phyloP scores from a whole-genome alignment of 2,113 vertebrate species.

The Willisornis vidua region DNA sequence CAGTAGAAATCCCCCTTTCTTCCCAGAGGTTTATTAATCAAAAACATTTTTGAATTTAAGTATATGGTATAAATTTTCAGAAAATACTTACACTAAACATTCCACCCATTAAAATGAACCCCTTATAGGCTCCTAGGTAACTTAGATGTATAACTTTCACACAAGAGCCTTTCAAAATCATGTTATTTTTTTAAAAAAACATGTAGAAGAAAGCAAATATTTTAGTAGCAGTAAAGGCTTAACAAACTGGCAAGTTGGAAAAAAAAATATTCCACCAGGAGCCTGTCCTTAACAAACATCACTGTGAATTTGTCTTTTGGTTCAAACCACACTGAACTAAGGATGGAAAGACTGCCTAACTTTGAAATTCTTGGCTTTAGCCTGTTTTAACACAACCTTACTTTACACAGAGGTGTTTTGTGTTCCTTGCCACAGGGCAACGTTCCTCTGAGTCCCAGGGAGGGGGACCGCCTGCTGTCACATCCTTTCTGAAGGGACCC shows the following conservation, averaged over 20 bases:
- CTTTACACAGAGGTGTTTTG: constrained; percentile 42
- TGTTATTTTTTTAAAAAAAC: not conserved
- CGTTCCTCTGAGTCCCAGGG: not conserved
- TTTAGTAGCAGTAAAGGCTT: not conserved
- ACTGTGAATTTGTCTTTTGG: not conserved
- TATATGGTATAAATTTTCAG: not conserved
- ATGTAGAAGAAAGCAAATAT: not conserved
- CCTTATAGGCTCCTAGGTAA: not conserved
- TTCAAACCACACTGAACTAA: constrained; percentile 11
- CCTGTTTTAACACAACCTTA: not conserved
- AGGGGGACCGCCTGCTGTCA: not conserved
- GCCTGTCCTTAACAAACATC: not conserved
- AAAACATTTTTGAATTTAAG: not conserved
- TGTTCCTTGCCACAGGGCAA: not conserved
- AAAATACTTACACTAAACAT: not conserved
- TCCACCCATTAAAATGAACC: not conserved
- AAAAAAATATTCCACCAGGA: not conserved
- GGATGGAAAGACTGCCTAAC: constrained; percentile 23
- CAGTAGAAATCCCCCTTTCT: not conserved
- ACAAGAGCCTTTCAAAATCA: not conserved
- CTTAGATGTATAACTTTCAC: not conserved
- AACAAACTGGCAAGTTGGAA: not conserved
- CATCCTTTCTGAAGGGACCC: not conserved
- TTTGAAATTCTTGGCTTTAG: constrained; percentile 23
- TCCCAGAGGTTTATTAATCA: not conserved